phyloP scores from a whole-genome alignment of 92 coral and sea anemone genomes.

The Umimayanthus kanabou region DNA sequence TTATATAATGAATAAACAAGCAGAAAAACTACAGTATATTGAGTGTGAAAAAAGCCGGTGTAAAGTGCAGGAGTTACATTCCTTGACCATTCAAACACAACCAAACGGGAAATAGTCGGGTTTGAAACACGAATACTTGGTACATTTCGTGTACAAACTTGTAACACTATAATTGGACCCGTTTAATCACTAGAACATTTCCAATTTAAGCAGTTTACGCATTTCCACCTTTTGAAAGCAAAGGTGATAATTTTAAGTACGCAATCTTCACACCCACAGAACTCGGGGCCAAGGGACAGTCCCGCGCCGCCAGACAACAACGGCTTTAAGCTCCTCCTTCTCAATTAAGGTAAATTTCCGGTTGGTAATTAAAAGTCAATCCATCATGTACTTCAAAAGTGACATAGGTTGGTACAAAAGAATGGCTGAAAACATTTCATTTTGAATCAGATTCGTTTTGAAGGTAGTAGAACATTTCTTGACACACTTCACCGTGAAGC shows the following conservation, averaged over 20 bases:
- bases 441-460: background rate
- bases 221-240: conserved; percentile 2
- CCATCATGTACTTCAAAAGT: conserved; percentile 17
- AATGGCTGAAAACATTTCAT: background rate
- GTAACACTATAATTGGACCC: background rate
- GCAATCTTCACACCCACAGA: conserved; percentile 27
- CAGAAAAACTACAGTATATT: background rate
- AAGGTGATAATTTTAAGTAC: conserved; percentile 7
- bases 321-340: conserved; percentile 16
- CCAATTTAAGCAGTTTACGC: background rate
- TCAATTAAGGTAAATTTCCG: conserved; percentile 24
- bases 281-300: conserved; percentile 9
- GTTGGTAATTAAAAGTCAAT: conserved; percentile 2
- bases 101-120: background rate
- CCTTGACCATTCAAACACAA: background rate
- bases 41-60: background rate
- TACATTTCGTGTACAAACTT: background rate
- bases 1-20: background rate
- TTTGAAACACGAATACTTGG: background rate
- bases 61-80: background rate
- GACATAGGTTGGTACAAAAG: background rate
- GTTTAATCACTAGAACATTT: background rate
- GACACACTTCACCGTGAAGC: background rate
- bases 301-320: background rate
- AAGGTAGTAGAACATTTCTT: background rate